These are phyloP conservation scores for Garrulus glandarius DNA, from an alignment of 2,797 vertebrate genomes.

Conservation along the genomic window DNA sequence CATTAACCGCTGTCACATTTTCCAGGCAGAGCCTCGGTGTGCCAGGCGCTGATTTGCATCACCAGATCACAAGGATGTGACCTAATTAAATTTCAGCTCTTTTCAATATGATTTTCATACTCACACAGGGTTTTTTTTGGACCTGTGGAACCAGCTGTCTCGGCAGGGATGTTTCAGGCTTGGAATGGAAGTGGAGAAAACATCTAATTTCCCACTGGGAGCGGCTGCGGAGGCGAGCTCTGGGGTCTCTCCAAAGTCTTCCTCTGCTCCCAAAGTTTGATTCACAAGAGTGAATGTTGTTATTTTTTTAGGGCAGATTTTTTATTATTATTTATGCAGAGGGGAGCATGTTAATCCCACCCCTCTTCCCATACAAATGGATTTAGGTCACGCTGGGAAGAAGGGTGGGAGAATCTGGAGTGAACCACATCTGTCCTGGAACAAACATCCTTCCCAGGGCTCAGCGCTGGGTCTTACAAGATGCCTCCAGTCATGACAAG, in stretches of 20 bases:
- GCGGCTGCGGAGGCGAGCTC: rapidly evolving
- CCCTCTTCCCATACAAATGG: no score
- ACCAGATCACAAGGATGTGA: constrained; percentile 35
- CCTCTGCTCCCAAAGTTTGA: neutral
- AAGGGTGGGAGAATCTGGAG: neutral
- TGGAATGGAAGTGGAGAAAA: neutral
- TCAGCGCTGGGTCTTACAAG: neutral
- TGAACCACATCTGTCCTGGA: neutral
- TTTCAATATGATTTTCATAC: constrained; percentile 57
- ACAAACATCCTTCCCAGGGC: neutral
- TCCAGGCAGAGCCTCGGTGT: neutral
- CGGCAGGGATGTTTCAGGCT: neutral
- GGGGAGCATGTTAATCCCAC: neutral
- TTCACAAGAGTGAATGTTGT: neutral
- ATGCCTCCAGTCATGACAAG: neutral
- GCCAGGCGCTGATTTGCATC: constrained; percentile 13
- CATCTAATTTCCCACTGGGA: neutral
- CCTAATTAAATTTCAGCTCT: constrained; percentile 49
- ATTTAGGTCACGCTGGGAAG: neutral
- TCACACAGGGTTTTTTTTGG: neutral
- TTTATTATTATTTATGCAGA: neutral
- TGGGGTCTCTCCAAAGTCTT: neutral
- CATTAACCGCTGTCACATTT: constrained; percentile 4
- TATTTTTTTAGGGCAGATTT: neutral
- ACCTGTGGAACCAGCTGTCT: constrained; percentile 7